Percentiles rank a stretch among this genome's conserved stretches.
Evolutionary conservation across 2,113 vertebrate genomes (phyloP).

Genomic region (Pionites leucogaster): DNA sequence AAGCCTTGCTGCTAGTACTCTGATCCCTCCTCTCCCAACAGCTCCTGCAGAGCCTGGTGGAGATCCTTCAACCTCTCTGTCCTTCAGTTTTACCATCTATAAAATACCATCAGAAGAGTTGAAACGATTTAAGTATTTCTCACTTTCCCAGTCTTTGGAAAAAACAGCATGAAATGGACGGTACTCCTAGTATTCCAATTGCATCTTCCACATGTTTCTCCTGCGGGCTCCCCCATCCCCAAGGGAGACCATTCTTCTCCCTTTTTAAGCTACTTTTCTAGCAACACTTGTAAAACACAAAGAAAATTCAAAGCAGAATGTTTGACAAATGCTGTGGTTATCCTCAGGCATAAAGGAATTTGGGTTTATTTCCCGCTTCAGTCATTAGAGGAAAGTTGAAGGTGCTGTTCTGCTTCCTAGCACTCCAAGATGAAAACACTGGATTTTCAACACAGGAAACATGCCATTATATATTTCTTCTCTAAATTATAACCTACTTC

Average conservation of each 20-base stretch:
- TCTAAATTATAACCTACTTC: neutral
- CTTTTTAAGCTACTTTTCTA: neutral
- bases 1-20: accelerated
- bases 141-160: neutral
- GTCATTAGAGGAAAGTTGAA: neutral
- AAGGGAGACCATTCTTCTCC: neutral
- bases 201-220: neutral
- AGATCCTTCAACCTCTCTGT: neutral
- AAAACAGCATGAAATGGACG: neutral
- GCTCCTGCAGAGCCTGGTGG: neutral
- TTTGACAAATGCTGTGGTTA: neutral
- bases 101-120: neutral
- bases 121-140: neutral
- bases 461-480: neutral
- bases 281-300: neutral
- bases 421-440: neutral
- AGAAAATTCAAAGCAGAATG: neutral
- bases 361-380: neutral
- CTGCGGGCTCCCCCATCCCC: neutral
- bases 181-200: accelerated
- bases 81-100: neutral
- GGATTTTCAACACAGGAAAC: neutral
- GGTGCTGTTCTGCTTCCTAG: neutral
- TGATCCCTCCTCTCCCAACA: neutral
- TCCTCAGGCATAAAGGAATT: neutral